Conservation (phyloP, 2,888 invertebrate genomes). For the Lottia gigantea region DNA sequence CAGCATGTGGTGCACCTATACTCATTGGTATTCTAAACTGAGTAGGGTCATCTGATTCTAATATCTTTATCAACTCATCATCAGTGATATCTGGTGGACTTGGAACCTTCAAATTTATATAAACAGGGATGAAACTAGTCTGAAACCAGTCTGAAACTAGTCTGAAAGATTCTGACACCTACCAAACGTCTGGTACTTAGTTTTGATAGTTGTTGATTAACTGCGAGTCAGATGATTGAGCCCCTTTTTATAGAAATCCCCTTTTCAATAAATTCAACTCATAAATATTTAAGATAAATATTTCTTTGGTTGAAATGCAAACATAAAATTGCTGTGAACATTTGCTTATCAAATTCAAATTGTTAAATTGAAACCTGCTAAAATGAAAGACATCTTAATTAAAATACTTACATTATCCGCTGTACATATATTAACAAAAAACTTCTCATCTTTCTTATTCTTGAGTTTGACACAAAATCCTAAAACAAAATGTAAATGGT, state of each 20-base stretch:
- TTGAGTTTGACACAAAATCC: conserved; percentile 65
- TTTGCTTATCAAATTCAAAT: too few relatives aligned
- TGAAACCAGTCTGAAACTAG: background rate
- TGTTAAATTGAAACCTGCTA: too few relatives aligned
- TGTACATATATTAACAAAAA: conserved; percentile 86
- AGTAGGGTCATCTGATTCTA: conserved; percentile 78
- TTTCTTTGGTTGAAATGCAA: too few relatives aligned
- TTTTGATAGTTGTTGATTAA: too few relatives aligned
- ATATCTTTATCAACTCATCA: conserved; percentile 76
- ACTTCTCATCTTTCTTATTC: conserved; percentile 58
- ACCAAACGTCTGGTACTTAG: too few relatives aligned
- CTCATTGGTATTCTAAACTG: conserved; percentile 89
- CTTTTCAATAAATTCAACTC: too few relatives aligned
- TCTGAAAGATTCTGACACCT: too few relatives aligned
- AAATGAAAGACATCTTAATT: background rate
- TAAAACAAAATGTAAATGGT: conserved; percentile 27
- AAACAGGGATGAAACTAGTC: background rate
- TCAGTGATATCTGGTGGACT: conserved; percentile 67
- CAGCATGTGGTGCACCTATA: conserved; percentile 83
- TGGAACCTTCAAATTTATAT: conserved; percentile 55
- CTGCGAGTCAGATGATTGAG: too few relatives aligned
- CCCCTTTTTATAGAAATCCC: too few relatives aligned
- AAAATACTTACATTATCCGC: conserved; percentile 76
- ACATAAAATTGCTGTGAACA: too few relatives aligned
- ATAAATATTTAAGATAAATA: too few relatives aligned